phyloP scores from a whole-genome alignment of 2,113 vertebrate species.

The Antennarius striatus region DNA sequence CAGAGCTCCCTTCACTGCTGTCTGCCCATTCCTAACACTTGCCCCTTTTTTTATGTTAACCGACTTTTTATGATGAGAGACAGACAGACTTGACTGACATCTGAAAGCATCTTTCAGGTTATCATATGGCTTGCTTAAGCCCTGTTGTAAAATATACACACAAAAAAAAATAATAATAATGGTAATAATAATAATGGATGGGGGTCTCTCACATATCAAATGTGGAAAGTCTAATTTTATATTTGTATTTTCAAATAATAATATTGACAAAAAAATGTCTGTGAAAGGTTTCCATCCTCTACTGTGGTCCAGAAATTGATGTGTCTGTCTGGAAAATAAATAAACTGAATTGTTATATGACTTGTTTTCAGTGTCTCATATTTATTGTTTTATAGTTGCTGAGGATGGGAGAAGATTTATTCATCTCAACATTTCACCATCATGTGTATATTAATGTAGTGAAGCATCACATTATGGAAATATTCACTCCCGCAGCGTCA shows the following conservation, averaged over 20 bases:
- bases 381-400: conserved; percentile 28
- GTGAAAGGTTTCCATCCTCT: conserved; percentile 99
- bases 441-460: conserved; percentile 6
- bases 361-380: conserved; percentile 65
- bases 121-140: conserved; percentile 97
- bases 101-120: conserved; percentile 97
- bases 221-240: conserved; percentile 99
- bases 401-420: not conserved
- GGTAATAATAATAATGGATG: conserved; percentile 86
- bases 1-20: conserved; percentile 56
- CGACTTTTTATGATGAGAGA: conserved; percentile 81
- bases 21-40: conserved; percentile 81
- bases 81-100: conserved; percentile 79
- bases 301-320: conserved; percentile 99
- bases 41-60: conserved; percentile 79
- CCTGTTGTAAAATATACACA: conserved; percentile 92
- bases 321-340: conserved; percentile 97
- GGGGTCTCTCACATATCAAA: conserved; percentile 99
- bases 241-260: conserved; percentile 99
- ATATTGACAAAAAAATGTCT: conserved; percentile 90
- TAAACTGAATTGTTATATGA: conserved; percentile 90
- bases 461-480: too few species aligned
- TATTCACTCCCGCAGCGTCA: not conserved
- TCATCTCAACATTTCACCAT: conserved; percentile 11
- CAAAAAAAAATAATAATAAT: conserved; percentile 54